These are phyloP conservation scores for Pipra filicauda DNA, from an alignment of 2,113 vertebrate genomes.

Conservation along the genomic window DNA sequence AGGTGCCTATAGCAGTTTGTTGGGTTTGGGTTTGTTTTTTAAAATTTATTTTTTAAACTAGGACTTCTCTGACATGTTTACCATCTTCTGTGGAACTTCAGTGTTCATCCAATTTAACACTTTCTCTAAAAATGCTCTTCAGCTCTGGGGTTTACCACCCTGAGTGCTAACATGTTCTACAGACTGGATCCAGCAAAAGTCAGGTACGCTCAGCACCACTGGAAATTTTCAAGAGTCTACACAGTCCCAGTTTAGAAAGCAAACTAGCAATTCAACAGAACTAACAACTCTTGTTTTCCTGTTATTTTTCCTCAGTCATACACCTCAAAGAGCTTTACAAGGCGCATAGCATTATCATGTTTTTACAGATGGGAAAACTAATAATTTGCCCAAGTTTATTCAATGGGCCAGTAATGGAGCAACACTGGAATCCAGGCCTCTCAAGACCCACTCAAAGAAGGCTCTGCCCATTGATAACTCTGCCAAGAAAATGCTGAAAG, in stretches of 20 bases:
- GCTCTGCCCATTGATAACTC: neutral
- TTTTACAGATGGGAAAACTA: neutral
- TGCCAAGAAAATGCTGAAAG: neutral
- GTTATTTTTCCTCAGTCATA: neutral
- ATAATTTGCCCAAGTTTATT: neutral
- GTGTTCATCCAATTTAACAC: neutral
- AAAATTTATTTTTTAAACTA: neutral
- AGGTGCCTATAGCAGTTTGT: neutral
- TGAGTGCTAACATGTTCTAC: neutral
- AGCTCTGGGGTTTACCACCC: neutral
- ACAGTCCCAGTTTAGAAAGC: neutral
- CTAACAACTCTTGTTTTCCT: neutral
- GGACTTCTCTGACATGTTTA: neutral
- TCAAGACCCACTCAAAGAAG: neutral
- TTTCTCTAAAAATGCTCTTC: neutral
- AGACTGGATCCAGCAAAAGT: neutral
- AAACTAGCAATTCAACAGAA: neutral
- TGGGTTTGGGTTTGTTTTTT: neutral
- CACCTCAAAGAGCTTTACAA: neutral
- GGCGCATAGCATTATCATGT: neutral
- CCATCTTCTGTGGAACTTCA: neutral
- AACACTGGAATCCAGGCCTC: neutral
- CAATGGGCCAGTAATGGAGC: neutral
- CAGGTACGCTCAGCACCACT: rapidly evolving
- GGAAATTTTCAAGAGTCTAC: neutral